A percentile compares a stretch with the other conserved stretches of the same genome.
Conservation (phyloP, 2,113 vertebrate genomes). For the Trogon surrucura region DNA sequence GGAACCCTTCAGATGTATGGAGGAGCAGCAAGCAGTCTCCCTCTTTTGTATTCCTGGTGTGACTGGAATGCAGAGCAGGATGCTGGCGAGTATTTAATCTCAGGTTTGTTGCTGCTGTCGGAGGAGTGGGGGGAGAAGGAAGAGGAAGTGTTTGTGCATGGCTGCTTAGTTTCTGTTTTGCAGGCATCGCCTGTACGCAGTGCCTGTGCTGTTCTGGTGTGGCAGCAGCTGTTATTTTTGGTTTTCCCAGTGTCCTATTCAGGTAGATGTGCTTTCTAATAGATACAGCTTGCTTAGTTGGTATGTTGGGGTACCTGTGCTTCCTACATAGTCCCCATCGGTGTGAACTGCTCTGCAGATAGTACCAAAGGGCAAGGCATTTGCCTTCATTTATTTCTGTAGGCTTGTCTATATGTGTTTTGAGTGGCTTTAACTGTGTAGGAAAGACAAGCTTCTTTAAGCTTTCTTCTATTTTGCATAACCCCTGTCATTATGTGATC, state of each 20-base stretch:
- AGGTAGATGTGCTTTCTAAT: background rate
- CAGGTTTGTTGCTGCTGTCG: background rate
- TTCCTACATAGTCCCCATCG: background rate
- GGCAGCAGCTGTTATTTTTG: constrained; percentile 62
- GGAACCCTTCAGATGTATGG: background rate
- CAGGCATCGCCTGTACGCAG: background rate
- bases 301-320: background rate
- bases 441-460: background rate
- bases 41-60: background rate
- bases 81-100: background rate
- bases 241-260: background rate
- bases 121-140: background rate
- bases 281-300: background rate
- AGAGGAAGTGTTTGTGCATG: constrained; percentile 29
- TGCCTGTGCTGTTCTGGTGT: constrained; percentile 21
- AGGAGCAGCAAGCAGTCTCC: background rate
- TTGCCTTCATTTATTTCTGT: background rate
- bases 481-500: background rate
- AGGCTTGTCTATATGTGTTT: background rate
- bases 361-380: background rate
- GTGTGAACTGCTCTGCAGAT: background rate
- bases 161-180: constrained; percentile 49
- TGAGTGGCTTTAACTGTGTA: background rate
- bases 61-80: constrained; percentile 23
- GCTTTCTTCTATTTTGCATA: background rate